Evolutionary conservation across 2,113 vertebrate species (phyloP).

Genomic region (Pedionomus torquatus): DNA sequence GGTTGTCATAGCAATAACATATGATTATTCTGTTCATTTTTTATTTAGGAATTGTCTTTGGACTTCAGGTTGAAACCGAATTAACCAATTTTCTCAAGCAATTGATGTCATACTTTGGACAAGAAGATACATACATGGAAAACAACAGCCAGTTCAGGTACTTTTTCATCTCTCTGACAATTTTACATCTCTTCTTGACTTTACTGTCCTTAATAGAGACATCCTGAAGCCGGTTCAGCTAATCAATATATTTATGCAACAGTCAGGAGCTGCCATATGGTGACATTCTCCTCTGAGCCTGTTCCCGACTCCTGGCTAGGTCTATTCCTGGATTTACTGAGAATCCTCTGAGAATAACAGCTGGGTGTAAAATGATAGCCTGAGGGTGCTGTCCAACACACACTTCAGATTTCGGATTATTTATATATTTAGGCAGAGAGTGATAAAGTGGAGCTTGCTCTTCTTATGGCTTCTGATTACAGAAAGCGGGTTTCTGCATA

Average conservation of each 20-base stretch:
- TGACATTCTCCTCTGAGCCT: conserved; percentile 57
- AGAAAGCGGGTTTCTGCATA: not conserved
- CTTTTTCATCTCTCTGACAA: not conserved
- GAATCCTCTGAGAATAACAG: conserved; percentile 69
- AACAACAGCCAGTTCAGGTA: not conserved
- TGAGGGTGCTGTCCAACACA: conserved; percentile 59
- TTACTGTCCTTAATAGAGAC: conserved; percentile 26
- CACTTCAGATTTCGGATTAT: conserved; percentile 58
- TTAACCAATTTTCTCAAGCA: not conserved
- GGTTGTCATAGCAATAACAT: conserved; percentile 16
- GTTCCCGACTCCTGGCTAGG: conserved; percentile 25
- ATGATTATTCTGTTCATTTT: not conserved
- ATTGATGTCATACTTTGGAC: rapidly evolving
- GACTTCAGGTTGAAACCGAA: not conserved
- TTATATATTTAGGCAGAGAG: conserved; percentile 62
- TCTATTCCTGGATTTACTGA: conserved; percentile 67
- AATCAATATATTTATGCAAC: conserved; percentile 66
- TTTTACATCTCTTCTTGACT: not conserved
- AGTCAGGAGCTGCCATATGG: conserved; percentile 63
- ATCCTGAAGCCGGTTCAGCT: conserved; percentile 26
- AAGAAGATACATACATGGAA: not conserved
- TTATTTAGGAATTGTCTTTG: conserved; percentile 14
- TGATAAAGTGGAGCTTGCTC: not conserved
- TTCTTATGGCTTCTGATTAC: not conserved
- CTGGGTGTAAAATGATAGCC: conserved; percentile 71